A percentile compares a stretch with the other conserved stretches of the same genome.
Evolutionary conservation across 2,113 vertebrate species (phyloP).

Genomic region (Gracilinanus agilis): DNA sequence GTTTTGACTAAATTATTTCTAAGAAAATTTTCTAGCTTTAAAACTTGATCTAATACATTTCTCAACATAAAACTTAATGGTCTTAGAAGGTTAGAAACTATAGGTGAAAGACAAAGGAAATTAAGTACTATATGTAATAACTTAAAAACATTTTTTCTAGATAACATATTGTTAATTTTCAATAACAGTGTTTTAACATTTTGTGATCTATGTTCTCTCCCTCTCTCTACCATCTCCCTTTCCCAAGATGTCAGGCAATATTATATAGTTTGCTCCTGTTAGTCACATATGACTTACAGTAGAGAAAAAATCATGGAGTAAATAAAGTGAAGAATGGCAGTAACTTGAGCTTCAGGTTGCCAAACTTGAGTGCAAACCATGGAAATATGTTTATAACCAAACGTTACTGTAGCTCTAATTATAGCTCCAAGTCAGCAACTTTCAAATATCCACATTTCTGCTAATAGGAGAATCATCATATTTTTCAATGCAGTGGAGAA

Average conservation of each 20-base stretch:
- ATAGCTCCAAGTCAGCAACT: conserved; percentile 43
- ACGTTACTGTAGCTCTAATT: conserved; percentile 18
- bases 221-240: no score
- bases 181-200: no score
- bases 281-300: no score
- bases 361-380: neutral
- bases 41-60: neutral
- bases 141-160: neutral
- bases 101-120: neutral
- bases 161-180: no score
- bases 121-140: neutral
- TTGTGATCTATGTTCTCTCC: no score
- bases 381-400: neutral
- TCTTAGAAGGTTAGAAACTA: neutral
- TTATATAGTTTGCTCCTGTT: no score
- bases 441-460: conserved; percentile 33
- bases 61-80: neutral
- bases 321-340: neutral
- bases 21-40: neutral
- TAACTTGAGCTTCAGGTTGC: neutral
- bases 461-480: conserved; percentile 28
- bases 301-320: no score
- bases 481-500: conserved; percentile 45
- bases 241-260: no score
- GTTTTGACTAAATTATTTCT: neutral